Conservation (phyloP, 1,140 invertebrate genomes). For the Orchestia grillus region DNA sequence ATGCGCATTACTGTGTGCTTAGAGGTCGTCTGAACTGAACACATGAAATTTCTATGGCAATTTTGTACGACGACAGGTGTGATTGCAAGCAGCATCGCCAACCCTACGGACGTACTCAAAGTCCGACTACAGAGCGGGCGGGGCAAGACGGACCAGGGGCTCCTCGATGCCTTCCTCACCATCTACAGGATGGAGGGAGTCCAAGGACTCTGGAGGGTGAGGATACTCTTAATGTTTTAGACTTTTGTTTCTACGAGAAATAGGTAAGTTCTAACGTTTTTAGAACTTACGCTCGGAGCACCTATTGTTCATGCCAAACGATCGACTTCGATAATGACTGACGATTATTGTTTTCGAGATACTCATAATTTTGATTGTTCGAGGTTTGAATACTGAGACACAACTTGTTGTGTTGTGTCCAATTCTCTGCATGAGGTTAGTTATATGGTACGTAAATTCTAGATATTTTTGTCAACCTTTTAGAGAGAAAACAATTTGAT, state of each 20-base stretch:
- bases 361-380: neutral
- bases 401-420: too few relatives aligned
- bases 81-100: conserved; percentile 93
- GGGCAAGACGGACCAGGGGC: conserved; percentile 71
- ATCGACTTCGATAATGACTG: too few relatives aligned
- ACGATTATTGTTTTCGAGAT: neutral
- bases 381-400: neutral
- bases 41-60: too few relatives aligned
- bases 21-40: too few relatives aligned
- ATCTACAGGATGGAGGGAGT: conserved; percentile 86
- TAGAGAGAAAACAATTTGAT: too few relatives aligned
- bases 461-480: too few relatives aligned
- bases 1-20: too few relatives aligned
- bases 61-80: conserved; percentile 73
- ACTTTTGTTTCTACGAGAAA: neutral
- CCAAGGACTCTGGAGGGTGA: conserved; percentile 87
- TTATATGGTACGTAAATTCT: too few relatives aligned
- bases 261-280: neutral
- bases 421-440: too few relatives aligned
- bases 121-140: conserved; percentile 87
- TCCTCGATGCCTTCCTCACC: conserved; percentile 83
- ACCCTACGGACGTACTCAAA: conserved; percentile 98
- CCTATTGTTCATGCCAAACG: neutral
- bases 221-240: conserved; percentile 60
- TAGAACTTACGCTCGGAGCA: neutral